Base-by-base conservation (phyloP, 2,888 invertebrate species). In the Nycteola revayana region DNA sequence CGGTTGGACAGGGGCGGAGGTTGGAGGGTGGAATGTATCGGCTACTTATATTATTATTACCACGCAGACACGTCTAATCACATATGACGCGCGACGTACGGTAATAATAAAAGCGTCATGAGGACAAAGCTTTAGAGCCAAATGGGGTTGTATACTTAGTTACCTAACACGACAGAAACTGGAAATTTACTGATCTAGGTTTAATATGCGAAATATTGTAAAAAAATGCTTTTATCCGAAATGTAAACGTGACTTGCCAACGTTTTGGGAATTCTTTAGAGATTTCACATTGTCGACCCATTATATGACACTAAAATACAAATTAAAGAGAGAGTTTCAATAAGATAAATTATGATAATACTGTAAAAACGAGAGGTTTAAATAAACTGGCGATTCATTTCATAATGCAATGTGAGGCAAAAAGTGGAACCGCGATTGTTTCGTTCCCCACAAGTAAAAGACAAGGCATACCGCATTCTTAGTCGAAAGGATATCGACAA, bases 11-110 rank as follows among this genome's bases (percentile, higher is more conserved):
- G 54, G 60, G 63, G 58, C 56, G 56, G 50, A 59, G 51, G 50
- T 50, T 56, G 62, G 51, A 59, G 69, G 71, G 67, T 66, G 69
- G 69, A 67, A 60, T 59, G 61, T 65, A 62, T 60, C 62, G 72
- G 71, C 73, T 75, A 75, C 76, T 80, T 75, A 75, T 75, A n/a
- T 80, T 80, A 80, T 81, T 77, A 81, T 76, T 79, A 76, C 69
- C 68, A 66, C 62, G 44, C 49, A 58, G 74, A 69, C 68, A 73
- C 71, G 65, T 71, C 67, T 72, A 66, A 68, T 71, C 64, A 61
- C 53, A 51, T 32, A 54, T 50, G 49, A 54, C n/a, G n/a, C n/a
- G n/a, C n/a, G n/a, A n/a, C n/a, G n/a, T n/a, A n/a, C n/a, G n/a
- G 54, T 69, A 68, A 64, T 65, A 70, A 70, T 66, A 71, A 63